Evolutionary conservation across 2,888 invertebrate genomes (phyloP).

Genomic region (Sinohyriopsis cumingii): DNA sequence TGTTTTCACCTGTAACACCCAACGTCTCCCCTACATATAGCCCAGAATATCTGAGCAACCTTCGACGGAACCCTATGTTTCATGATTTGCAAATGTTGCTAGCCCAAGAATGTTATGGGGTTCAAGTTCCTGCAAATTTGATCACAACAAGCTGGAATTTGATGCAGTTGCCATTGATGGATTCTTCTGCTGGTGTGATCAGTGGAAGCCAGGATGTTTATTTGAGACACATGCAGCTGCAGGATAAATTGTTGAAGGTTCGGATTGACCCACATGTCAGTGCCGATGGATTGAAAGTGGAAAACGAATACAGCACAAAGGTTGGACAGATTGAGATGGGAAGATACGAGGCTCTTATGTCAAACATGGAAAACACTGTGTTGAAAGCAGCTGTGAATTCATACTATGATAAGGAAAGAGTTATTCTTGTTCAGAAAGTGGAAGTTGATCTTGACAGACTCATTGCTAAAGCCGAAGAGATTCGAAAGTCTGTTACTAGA

Average conservation of each 20-base stretch:
- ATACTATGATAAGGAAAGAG: slow-evolving; percentile 48
- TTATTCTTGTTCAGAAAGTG: slow-evolving; percentile 25
- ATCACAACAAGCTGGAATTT: slow-evolving; percentile 49
- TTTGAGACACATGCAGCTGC: slow-evolving; percentile 37
- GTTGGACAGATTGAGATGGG: slow-evolving; percentile 48
- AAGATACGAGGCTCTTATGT: slow-evolving; percentile 47
- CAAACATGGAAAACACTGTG: slow-evolving; percentile 33
- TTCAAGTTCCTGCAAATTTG: slow-evolving; percentile 53
- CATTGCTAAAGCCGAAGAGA: slow-evolving; percentile 27
- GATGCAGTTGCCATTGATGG: slow-evolving; percentile 22
- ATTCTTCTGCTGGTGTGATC: no score
- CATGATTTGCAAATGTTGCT: slow-evolving; percentile 49
- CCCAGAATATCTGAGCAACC: slow-evolving; percentile 37
- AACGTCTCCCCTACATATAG: slow-evolving; percentile 24
- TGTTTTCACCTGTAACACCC: background rate
- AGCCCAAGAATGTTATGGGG: slow-evolving; percentile 48
- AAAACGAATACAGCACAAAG: slow-evolving; percentile 45
- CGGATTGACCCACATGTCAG: slow-evolving; percentile 31
- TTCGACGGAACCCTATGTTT: slow-evolving; percentile 57
- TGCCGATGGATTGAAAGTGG: slow-evolving; percentile 39
- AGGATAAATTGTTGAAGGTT: slow-evolving; percentile 43
- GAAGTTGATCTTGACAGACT: slow-evolving; percentile 33
- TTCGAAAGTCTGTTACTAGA: slow-evolving; percentile 19
- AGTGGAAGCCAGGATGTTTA: slow-evolving; percentile 30
- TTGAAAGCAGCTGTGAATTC: slow-evolving; percentile 39